Evolutionary conservation across 2,888 invertebrate genomes (phyloP).

Genomic region (Noctua fimbriata): DNA sequence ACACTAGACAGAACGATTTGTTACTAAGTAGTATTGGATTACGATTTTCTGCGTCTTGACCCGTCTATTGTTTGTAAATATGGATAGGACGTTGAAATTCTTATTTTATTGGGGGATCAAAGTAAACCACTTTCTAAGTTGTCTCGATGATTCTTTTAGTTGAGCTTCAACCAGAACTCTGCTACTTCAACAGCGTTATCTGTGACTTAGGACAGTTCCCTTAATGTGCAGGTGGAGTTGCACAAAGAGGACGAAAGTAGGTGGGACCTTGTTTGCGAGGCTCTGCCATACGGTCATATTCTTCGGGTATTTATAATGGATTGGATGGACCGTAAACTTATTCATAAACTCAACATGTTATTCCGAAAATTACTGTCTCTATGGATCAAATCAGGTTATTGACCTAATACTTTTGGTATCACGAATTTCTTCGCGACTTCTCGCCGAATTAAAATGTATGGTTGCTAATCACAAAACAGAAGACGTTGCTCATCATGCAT

Average conservation of each 20-base stretch:
- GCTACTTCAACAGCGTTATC: background rate
- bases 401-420: conserved; percentile 15
- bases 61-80: background rate
- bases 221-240: background rate
- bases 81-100: background rate
- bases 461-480: conserved; percentile 33
- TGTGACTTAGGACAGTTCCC: background rate
- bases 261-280: background rate
- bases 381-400: conserved; percentile 4
- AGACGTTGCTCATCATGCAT: conserved; percentile 31
- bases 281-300: background rate
- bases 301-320: background rate
- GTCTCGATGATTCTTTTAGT: background rate
- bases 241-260: background rate
- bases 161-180: background rate
- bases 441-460: conserved; percentile 35
- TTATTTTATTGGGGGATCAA: background rate
- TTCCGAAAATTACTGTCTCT: background rate
- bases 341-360: background rate
- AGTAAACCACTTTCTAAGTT: too few species aligned
- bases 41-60: background rate
- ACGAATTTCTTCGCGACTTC: conserved; percentile 11
- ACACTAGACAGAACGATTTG: background rate
- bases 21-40: background rate
- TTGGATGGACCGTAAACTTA: background rate